Evolutionary conservation across 2,888 invertebrate species (phyloP), one percentile per base, ranked within the genome.

Genomic region (Rhogogaster chlorosoma): DNA sequence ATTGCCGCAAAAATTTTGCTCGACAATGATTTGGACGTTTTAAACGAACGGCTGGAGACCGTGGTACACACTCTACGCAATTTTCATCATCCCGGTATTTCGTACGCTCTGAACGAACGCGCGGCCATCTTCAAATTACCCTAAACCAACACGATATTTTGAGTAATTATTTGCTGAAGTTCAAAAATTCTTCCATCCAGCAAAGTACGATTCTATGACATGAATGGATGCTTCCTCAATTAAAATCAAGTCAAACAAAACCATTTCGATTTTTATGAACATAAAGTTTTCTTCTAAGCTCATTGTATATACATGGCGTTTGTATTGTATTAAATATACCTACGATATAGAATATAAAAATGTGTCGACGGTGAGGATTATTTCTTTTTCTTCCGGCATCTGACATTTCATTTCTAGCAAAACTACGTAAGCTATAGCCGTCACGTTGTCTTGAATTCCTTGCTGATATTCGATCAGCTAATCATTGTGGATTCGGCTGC

Each of bases 1-100:
- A 6, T 87, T 57, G 88, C 88, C 1, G 85, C 86, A 64, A 61
- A 61, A 84, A 29, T 67, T 84, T 29, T 86, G 80, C 18, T 22
- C 12, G 18, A 26, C 7, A 6, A 12, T 61, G 15, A 42, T 57
- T 71, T 49, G 18, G 4, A 29, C 10, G 6, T 29, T 36, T 18
- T 53, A 12, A 64, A 85, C 26, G 77, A 61, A 3, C 53, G 85
- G 29, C 71, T 71, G 38, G 18, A 49, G 5, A 78, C 83, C n/a
- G 73, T 87, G 4, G 45, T 85, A 9, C 32, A 75, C 10, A 75
- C 53, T 15, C 73, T 88, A 22, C 45, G n/a, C 29, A 6, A 77
- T 38, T 26, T 73, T 5, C 29, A 71, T 49, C 75, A 87, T 85
- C 85, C 85, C 0, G 73, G 78, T 80, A 86, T 86, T 18, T 49